Conservation (phyloP, 2,888 invertebrate species). For the Plemyria rubiginata region DNA sequence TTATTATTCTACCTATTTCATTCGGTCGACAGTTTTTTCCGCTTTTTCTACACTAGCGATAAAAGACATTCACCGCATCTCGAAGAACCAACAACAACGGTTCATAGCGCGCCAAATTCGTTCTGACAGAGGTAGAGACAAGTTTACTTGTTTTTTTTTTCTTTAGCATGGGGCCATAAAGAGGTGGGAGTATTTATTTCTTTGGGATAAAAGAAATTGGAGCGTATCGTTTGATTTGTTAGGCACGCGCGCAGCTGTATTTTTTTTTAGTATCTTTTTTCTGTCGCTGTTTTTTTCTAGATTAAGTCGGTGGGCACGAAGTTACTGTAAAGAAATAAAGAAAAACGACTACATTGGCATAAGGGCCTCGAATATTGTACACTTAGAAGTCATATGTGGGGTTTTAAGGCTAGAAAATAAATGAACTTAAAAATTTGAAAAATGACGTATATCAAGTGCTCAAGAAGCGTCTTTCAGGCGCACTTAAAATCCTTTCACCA, state of each 20-base stretch:
- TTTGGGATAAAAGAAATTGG: constrained; percentile 34
- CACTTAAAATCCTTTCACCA: no score
- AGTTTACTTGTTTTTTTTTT: constrained; percentile 20
- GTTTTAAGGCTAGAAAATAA: no score
- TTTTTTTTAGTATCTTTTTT: constrained; percentile 14
- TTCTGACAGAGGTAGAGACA: constrained; percentile 22
- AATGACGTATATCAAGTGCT: no score
- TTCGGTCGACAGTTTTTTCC: not conserved
- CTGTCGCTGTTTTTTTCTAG: not conserved
- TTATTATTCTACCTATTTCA: no score
- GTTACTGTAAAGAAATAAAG: no score
- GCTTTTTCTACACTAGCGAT: not conserved
- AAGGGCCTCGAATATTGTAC: no score
- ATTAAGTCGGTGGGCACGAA: not conserved
- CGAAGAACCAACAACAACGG: not conserved
- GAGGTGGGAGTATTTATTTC: constrained; percentile 34
- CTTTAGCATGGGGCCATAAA: constrained; percentile 17
- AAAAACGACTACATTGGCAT: not conserved
- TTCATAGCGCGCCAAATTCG: constrained; percentile 9
- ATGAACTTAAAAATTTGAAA: no score
- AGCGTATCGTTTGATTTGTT: constrained; percentile 33
- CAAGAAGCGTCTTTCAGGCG: no score
- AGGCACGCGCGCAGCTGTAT: constrained; percentile 36
- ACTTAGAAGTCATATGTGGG: no score
- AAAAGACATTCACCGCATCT: not conserved